Base-by-base conservation (phyloP, 2,797 vertebrate genomes). In the Pantherophis vulpinus region DNA sequence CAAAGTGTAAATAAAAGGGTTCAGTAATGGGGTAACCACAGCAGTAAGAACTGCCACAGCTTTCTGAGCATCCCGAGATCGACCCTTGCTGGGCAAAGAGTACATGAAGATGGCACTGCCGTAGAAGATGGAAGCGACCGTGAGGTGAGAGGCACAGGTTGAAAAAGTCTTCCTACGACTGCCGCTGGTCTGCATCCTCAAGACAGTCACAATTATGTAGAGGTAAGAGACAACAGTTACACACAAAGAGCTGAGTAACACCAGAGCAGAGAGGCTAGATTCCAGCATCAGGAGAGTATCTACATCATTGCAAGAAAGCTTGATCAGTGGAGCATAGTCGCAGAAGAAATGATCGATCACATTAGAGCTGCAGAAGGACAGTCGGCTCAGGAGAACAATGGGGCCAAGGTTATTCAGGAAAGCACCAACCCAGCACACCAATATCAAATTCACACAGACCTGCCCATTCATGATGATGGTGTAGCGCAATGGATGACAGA, bases 51-150 rank as follows among this genome's bases (percentile, higher is more conserved):
- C 20, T 0, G 95, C 94, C 29, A 95, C 94, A 16, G 91, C 94
- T 95, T 96, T 97, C 56, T 97, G 96, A 8, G 92, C 60, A 14
- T 93, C 89, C 87, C 91, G 92, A 29, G 94, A 96, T 20, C 66
- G 92, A 27, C 95, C 93, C 89, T 96, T 95, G 6, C 93, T 94
- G n/a, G 95, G 96, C 9, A 94, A 42, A 12, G 95, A 94, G 1
- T 96, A 96, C 59, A 97, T 95, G 60, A 97, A 97, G 60, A 96
- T 88, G 27, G 96, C 91, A 74, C 95, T 96, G 56, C 95, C 95
- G 0, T 96, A 97, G 92, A 95, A 96, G 32, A 97, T 94, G 6
- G 95, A 95, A 47, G 95, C 95, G 3, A 95, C 95, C 23, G 95
- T 94, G 56, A 96, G 18, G 79, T 97, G 96, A 16, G 96, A 95